A percentile compares a stretch with the other conserved stretches of the same genome.
These are phyloP conservation scores for Drosophila maculinotata DNA, from an alignment of 2,888 invertebrate species.

Conservation along the genomic window DNA sequence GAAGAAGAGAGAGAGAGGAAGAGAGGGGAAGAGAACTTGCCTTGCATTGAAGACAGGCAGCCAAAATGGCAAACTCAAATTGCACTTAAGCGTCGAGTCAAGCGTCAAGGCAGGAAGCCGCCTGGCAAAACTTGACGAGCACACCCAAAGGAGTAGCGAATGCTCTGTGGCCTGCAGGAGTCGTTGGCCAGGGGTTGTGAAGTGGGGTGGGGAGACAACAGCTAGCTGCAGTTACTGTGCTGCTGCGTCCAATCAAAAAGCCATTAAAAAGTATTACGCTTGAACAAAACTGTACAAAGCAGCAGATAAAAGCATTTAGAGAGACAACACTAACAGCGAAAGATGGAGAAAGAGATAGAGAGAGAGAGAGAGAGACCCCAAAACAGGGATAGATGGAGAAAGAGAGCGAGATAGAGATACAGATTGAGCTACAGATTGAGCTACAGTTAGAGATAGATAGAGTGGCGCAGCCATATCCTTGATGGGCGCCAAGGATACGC, in stretches of 20 bases:
- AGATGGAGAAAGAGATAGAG: not conserved
- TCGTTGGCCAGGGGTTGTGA: not conserved
- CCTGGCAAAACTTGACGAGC: constrained; percentile 62
- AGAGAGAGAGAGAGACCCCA: constrained; percentile 17
- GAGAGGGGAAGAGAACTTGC: too few relatives aligned
- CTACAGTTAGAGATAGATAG: not conserved
- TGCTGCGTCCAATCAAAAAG: constrained; percentile 82
- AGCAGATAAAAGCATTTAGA: constrained; percentile 65
- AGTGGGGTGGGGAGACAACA: too few relatives aligned
- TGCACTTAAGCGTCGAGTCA: constrained; percentile 77
- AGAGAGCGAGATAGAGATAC: constrained; percentile 3
- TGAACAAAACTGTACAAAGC: constrained; percentile 81
- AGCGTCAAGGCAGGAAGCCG: constrained; percentile 73
- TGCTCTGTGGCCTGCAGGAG: not conserved
- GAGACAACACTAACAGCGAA: constrained; percentile 17
- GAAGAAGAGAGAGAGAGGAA: too few relatives aligned
- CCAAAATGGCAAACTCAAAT: constrained; percentile 75
- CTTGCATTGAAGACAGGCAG: constrained; percentile 17
- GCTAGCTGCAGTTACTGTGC: constrained; percentile 51
- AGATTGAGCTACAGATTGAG: too few relatives aligned
- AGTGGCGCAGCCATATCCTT: constrained; percentile 4
- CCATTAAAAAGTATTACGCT: constrained; percentile 84
- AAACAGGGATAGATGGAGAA: constrained; percentile 8
- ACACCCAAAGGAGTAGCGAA: constrained; percentile 34
- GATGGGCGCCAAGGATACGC: constrained; percentile 2